Evolutionary conservation across 2,113 vertebrate genomes (phyloP).

Genomic region (Athene cunicularia): DNA sequence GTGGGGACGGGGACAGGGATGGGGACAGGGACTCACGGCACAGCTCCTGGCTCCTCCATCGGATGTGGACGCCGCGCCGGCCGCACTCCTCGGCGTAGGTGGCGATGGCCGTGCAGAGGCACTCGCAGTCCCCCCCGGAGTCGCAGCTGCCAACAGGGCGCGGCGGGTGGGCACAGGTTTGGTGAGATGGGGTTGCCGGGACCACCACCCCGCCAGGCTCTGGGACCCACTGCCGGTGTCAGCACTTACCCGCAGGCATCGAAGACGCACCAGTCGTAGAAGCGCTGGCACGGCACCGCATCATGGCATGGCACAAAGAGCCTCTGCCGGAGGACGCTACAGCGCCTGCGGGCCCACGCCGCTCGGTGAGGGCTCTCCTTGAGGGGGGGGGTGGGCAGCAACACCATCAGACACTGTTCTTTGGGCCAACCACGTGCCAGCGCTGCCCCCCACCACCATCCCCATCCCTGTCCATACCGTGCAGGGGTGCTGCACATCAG

Average conservation of each 20-base stretch:
- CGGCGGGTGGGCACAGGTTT: rapidly evolving
- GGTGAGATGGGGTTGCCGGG: not conserved
- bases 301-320: slow-evolving; percentile 82
- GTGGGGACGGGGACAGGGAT: too few species aligned
- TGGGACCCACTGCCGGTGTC: rapidly evolving
- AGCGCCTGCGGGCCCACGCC: slow-evolving; percentile 83
- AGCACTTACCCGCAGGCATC: slow-evolving; percentile 88
- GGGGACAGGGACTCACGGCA: slow-evolving; percentile 78
- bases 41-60: slow-evolving; percentile 90
- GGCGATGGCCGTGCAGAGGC: slow-evolving; percentile 89
- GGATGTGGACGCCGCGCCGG: slow-evolving; percentile 76
- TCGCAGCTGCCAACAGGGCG: slow-evolving; percentile 68
- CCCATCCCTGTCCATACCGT: slow-evolving; percentile 32
- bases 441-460: too few species aligned
- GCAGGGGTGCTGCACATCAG: slow-evolving; percentile 84
- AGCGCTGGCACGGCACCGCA: slow-evolving; percentile 83
- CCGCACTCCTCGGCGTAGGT: slow-evolving; percentile 87
- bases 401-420: not conserved
- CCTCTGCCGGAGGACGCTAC: slow-evolving; percentile 76
- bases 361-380: slow-evolving; percentile 82
- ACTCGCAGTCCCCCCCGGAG: slow-evolving; percentile 90
- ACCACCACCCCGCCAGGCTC: not conserved
- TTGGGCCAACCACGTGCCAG: too few species aligned
- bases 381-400: not conserved
- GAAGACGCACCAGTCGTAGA: slow-evolving; percentile 90